These are phyloP conservation scores for Tiphia femorata DNA, from an alignment of 2,888 invertebrate genomes.

Conservation along the genomic window DNA sequence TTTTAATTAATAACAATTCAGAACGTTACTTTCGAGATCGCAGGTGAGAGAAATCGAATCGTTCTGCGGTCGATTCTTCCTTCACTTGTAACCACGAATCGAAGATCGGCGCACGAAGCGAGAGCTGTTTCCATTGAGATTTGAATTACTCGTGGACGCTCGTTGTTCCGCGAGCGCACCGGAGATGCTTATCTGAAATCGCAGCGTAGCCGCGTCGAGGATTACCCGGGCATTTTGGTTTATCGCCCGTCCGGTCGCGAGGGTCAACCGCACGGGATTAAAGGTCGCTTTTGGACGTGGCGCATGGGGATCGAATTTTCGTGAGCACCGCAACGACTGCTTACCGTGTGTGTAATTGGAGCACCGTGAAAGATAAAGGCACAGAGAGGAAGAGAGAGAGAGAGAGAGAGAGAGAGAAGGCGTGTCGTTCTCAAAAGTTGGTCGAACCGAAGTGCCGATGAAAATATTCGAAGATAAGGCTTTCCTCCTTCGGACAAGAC, in stretches of 20 bases:
- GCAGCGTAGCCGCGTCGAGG: constrained; percentile 27
- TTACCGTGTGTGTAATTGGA: not conserved
- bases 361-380: not conserved
- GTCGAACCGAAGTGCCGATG: too few relatives aligned
- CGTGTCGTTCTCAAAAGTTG: too few relatives aligned
- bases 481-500: too few relatives aligned
- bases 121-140: constrained; percentile 21
- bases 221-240: constrained; percentile 42
- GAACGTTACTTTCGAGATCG: too few relatives aligned
- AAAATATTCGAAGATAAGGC: too few relatives aligned
- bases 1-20: too few relatives aligned
- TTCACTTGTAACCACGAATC: too few relatives aligned
- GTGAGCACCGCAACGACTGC: not conserved
- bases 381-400: not conserved
- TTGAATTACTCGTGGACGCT: constrained; percentile 26
- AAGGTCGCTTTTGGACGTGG: constrained; percentile 28
- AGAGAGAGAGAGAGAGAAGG: not conserved
- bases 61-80: too few relatives aligned
- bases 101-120: too few relatives aligned
- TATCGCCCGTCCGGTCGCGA: constrained; percentile 32
- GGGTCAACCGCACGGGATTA: constrained; percentile 38
- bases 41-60: too few relatives aligned
- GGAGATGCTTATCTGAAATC: constrained; percentile 34
- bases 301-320: not conserved
- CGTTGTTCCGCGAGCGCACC: constrained; percentile 3